Evolutionary conservation across 2,888 invertebrate species (phyloP).

Genomic region (Ernsta delagoae): DNA sequence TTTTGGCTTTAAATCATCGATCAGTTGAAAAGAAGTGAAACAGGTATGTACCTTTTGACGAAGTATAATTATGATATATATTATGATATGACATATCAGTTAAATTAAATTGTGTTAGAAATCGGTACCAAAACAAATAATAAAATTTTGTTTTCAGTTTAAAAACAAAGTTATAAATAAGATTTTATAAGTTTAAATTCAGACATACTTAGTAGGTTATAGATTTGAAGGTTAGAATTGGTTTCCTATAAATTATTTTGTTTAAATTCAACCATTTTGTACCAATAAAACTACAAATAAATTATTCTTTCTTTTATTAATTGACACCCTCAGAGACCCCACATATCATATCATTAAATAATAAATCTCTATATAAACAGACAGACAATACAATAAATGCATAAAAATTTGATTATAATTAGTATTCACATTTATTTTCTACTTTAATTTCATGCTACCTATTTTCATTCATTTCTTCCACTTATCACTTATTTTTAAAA

Average conservation of each 20-base stretch:
- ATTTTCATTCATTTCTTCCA: constrained; percentile 16
- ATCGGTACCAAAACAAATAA: not conserved
- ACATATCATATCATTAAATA: not conserved
- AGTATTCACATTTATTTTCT: constrained; percentile 45
- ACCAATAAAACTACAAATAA: constrained; percentile 19
- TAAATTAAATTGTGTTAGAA: not conserved
- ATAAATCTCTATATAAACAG: constrained; percentile 38
- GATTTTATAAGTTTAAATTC: not conserved
- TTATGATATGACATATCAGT: not conserved
- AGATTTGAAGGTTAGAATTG: not conserved
- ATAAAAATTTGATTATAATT: constrained; percentile 48
- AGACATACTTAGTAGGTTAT: not conserved
- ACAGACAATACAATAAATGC: constrained; percentile 65
- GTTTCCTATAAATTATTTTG: not conserved
- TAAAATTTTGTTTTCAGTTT: not conserved
- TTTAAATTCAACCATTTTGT: not conserved
- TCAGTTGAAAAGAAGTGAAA: not conserved
- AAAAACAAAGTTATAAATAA: not conserved
- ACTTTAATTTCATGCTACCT: not conserved
- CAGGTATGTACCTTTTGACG: not conserved
- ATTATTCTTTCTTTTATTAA: constrained; percentile 28
- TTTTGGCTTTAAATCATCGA: not conserved
- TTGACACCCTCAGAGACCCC: constrained; percentile 15
- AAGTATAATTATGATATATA: not conserved
- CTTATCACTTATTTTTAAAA: constrained; percentile 13